Percentiles rank a stretch among this genome's conserved stretches.
phyloP scores from a whole-genome alignment of 2,797 vertebrate genomes.

The Hephaestus fuliginosus region DNA sequence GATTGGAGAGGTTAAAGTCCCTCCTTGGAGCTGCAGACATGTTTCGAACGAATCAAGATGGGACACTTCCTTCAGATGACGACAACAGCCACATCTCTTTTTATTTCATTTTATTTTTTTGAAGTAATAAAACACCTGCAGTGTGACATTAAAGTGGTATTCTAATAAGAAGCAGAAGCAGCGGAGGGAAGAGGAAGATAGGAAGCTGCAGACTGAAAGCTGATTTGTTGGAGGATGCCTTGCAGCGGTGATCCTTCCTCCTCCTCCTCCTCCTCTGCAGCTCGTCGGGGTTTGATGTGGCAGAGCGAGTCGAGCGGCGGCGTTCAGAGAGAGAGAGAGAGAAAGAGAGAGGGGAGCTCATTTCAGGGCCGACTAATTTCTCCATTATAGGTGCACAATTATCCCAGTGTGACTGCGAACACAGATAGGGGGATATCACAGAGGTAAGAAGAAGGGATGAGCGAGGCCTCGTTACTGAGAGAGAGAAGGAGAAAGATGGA shows the following conservation, averaged over 20 bases:
- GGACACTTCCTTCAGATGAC: constrained; percentile 9
- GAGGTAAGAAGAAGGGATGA: constrained; percentile 55
- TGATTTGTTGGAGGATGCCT: constrained; percentile 75
- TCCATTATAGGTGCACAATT: constrained; percentile 85
- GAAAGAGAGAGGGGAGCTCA: constrained; percentile 75
- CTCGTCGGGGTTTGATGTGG: constrained; percentile 76
- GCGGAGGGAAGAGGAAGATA: constrained; percentile 56
- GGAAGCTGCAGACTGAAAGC: constrained; percentile 71
- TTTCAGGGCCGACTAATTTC: constrained; percentile 87
- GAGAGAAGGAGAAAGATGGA: constrained; percentile 8
- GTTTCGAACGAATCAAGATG: constrained; percentile 14
- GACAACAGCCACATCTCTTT: constrained; percentile 5
- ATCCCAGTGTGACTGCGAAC: constrained; percentile 82
- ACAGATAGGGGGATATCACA: constrained; percentile 75
- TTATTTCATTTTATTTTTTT: constrained; percentile 44
- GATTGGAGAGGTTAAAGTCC: constrained; percentile 10
- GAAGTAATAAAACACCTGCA: constrained; percentile 70
- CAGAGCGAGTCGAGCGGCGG: constrained; percentile 52
- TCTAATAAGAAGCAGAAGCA: constrained; percentile 64
- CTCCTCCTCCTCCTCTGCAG: constrained; percentile 42
- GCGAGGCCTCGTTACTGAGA: constrained; percentile 52
- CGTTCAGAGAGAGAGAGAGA: constrained; percentile 50
- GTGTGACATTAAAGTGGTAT: constrained; percentile 71
- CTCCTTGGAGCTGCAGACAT: background rate
- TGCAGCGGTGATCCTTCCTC: constrained; percentile 65